Percentiles rank a stretch among this genome's conserved stretches.
These are phyloP conservation scores for Toxotes jaculatrix DNA, from an alignment of 2,113 vertebrate genomes.

Conservation along the genomic window DNA sequence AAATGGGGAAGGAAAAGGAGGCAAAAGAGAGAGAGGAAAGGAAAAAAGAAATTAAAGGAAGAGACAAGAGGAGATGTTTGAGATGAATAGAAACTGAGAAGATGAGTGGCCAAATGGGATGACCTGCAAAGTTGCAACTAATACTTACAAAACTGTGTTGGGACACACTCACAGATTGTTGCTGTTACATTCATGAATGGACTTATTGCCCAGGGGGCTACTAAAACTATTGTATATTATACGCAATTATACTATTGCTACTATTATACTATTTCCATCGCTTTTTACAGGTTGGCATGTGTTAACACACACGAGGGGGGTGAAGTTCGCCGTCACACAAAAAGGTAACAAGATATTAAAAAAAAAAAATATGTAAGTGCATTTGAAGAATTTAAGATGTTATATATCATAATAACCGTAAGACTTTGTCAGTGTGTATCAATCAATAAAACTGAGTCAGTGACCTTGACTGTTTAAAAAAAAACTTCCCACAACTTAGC, in stretches of 20 bases:
- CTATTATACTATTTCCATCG: background rate
- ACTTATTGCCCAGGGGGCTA: background rate
- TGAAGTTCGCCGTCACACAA: background rate
- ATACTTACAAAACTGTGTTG: background rate
- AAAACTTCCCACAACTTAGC: background rate
- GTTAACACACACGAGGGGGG: background rate
- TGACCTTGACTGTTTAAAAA: background rate
- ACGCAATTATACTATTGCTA: no score
- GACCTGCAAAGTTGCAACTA: no score
- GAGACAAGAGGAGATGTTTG: no score
- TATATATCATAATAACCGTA: no score
- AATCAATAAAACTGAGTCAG: constrained; percentile 27
- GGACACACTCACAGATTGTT: background rate
- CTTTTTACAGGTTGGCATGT: background rate
- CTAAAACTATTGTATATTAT: background rate
- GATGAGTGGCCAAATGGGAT: no score
- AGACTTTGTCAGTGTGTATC: background rate
- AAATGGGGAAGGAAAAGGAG: background rate
- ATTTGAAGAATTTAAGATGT: background rate
- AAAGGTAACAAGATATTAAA: background rate
- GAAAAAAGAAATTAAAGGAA: background rate
- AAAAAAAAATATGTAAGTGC: no score
- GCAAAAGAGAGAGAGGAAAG: background rate
- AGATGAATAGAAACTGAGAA: no score
- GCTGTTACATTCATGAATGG: no score